A percentile compares a stretch with the other conserved stretches of the same genome.
These are phyloP conservation scores for Hylaeus anthracinus DNA, from an alignment of 1,140 invertebrate species.

Conservation along the genomic window DNA sequence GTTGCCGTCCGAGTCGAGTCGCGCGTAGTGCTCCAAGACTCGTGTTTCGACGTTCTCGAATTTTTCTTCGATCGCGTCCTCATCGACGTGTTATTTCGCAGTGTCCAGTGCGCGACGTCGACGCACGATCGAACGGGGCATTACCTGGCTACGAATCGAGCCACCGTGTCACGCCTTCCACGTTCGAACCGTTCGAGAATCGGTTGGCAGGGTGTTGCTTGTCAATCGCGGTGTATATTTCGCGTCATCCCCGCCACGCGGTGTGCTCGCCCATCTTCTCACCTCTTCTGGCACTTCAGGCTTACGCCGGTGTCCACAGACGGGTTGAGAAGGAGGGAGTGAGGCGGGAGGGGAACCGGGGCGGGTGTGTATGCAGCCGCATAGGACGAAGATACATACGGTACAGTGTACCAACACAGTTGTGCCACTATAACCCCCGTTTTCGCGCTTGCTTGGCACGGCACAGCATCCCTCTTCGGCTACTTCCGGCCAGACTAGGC, in stretches of 20 bases:
- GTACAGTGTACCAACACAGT: constrained; percentile 58
- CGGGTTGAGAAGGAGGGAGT: background rate
- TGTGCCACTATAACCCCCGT: constrained; percentile 70
- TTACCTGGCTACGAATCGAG: constrained; percentile 35
- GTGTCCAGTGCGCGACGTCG: constrained; percentile 55
- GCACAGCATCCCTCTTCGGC: constrained; percentile 78
- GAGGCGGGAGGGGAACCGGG: constrained; percentile 17
- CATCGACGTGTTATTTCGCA: constrained; percentile 22
- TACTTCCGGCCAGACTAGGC: constrained; percentile 77
- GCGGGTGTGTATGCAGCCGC: constrained; percentile 32
- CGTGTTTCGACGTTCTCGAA: background rate
- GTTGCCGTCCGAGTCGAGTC: background rate
- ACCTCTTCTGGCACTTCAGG: constrained; percentile 64
- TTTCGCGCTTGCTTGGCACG: constrained; percentile 77
- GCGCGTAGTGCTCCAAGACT: constrained; percentile 10
- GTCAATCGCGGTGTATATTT: constrained; percentile 59
- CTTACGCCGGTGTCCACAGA: constrained; percentile 27
- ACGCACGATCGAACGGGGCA: constrained; percentile 15
- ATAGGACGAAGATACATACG: constrained; percentile 57
- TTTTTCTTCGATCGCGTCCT: background rate
- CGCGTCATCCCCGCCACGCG: constrained; percentile 54
- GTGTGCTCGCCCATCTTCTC: constrained; percentile 66
- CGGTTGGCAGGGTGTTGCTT: constrained; percentile 38
- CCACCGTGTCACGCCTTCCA: constrained; percentile 56
- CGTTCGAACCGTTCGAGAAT: constrained; percentile 29